Conservation (phyloP, 2,888 invertebrate species). For the Phragmatobia fuliginosa region DNA sequence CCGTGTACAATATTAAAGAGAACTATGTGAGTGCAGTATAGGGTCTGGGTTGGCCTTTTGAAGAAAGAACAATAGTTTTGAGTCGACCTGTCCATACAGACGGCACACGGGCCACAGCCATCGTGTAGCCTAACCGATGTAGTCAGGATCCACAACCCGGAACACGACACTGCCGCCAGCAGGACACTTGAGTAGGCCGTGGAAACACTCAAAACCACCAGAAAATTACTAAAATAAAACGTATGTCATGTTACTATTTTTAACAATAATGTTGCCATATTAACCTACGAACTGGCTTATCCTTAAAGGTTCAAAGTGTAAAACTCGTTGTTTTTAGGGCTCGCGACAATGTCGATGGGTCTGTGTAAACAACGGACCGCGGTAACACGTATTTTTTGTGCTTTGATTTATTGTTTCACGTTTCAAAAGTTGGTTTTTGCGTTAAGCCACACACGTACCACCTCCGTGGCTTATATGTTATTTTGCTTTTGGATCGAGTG, state of each 20-base stretch:
- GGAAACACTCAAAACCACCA: no score
- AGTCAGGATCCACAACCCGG: no score
- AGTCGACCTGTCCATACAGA: no score
- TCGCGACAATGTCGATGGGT: conserved; percentile 77
- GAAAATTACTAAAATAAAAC: no score
- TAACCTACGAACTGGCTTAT: conserved; percentile 45
- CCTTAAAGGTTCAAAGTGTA: conserved; percentile 66
- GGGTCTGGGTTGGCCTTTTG: no score
- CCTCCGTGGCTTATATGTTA: conserved; percentile 69
- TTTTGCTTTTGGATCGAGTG: conserved; percentile 39
- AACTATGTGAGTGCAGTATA: no score
- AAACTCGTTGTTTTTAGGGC: conserved; percentile 64
- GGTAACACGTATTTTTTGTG: conserved; percentile 83
- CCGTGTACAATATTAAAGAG: no score
- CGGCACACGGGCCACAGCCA: no score
- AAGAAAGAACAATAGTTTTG: no score
- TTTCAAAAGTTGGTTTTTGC: conserved; percentile 81
- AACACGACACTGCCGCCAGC: no score
- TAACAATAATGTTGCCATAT: background rate
- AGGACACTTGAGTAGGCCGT: no score
- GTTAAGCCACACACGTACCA: conserved; percentile 81
- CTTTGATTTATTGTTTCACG: conserved; percentile 84
- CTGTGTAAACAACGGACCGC: conserved; percentile 79
- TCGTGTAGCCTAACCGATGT: no score
- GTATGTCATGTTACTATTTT: background rate